These are phyloP conservation scores for Pseudococcus viburni DNA, from an alignment of 2,888 invertebrate species.

Conservation along the genomic window DNA sequence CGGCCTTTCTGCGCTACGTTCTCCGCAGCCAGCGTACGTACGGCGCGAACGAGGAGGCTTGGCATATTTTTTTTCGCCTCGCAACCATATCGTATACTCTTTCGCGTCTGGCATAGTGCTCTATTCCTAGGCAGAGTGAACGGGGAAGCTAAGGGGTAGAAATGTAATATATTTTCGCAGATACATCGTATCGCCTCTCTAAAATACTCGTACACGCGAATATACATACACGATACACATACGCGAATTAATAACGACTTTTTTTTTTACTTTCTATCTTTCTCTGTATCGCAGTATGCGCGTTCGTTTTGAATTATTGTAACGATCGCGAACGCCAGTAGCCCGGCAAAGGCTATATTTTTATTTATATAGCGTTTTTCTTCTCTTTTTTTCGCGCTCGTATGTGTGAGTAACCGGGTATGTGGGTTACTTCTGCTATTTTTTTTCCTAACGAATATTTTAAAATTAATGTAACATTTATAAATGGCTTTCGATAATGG, in stretches of 20 bases:
- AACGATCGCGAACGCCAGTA: constrained; percentile 18
- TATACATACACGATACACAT: background rate
- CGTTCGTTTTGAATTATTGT: constrained; percentile 44
- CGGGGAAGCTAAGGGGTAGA: background rate
- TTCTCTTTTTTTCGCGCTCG: background rate
- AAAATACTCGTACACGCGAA: background rate
- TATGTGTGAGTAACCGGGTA: background rate
- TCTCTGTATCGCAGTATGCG: background rate
- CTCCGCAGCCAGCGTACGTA: too few species aligned
- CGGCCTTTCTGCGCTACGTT: background rate
- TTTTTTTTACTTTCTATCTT: background rate
- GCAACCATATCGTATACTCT: background rate
- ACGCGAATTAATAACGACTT: constrained; percentile 50
- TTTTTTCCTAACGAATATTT: constrained; percentile 27
- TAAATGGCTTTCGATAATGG: constrained; percentile 55
- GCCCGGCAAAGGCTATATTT: background rate
- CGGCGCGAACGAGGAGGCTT: background rate
- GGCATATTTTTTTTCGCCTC: background rate
- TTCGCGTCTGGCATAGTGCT: background rate
- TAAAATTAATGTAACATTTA: constrained; percentile 51
- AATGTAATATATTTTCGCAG: background rate
- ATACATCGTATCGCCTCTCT: background rate
- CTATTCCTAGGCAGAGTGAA: background rate
- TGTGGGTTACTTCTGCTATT: background rate
- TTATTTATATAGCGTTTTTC: constrained; percentile 36